Percentiles rank a stretch among this genome's conserved stretches.
Evolutionary conservation across 2,888 invertebrate genomes (phyloP).

Genomic region (Leptogaster cylindrica): DNA sequence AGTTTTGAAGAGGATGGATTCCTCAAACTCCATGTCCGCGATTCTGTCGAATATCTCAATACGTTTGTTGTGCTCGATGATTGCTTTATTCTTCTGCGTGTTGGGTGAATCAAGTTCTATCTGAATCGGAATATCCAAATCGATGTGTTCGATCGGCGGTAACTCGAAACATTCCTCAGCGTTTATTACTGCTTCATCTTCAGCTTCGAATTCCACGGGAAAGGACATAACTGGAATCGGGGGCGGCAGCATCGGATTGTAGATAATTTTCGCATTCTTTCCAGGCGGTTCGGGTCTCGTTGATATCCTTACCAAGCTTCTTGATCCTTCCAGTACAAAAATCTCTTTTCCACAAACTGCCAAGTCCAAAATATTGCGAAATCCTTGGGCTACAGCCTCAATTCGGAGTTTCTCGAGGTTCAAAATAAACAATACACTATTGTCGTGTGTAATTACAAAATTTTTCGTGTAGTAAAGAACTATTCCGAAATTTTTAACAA

Average conservation of each 20-base stretch:
- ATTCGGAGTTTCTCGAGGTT: slow-evolving; percentile 74
- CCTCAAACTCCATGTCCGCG: slow-evolving; percentile 74
- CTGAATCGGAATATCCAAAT: slow-evolving; percentile 61
- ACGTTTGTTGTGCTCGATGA: slow-evolving; percentile 61
- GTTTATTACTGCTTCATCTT: slow-evolving; percentile 63
- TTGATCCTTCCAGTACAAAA: slow-evolving; percentile 80
- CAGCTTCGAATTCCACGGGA: slow-evolving; percentile 59
- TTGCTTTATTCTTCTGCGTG: slow-evolving; percentile 47
- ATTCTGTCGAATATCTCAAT: slow-evolving; percentile 74
- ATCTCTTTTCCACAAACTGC: slow-evolving; percentile 67
- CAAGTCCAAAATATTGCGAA: slow-evolving; percentile 63
- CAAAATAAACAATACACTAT: slow-evolving; percentile 74
- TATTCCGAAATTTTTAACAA: slow-evolving; percentile 66
- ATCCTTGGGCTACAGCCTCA: slow-evolving; percentile 70
- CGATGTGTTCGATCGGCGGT: slow-evolving; percentile 67
- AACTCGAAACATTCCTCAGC: slow-evolving; percentile 80
- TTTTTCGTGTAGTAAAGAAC: slow-evolving; percentile 73
- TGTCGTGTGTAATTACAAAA: slow-evolving; percentile 77
- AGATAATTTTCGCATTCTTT: slow-evolving; percentile 56
- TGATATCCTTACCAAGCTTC: slow-evolving; percentile 79
- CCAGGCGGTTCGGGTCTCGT: slow-evolving; percentile 71
- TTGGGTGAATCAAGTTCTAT: slow-evolving; percentile 58
- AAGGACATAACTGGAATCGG: slow-evolving; percentile 53
- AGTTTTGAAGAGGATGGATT: slow-evolving; percentile 72
- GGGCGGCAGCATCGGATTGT: slow-evolving; percentile 58